Evolutionary conservation across 2,888 invertebrate genomes (phyloP).

Genomic region (Agrypnus murinus): DNA sequence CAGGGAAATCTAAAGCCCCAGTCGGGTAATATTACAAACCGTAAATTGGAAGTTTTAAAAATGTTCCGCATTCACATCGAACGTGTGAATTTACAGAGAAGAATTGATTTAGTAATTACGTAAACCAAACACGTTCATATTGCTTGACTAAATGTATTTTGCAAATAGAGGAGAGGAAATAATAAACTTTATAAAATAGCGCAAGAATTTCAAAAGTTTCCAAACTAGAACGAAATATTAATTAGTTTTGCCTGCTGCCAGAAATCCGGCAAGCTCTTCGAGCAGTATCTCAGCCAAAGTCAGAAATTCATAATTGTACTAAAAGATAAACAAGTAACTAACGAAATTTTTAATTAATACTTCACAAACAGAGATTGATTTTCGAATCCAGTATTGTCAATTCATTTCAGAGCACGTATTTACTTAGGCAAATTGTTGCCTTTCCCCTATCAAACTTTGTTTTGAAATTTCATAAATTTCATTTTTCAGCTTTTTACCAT

Average conservation of each 20-base stretch:
- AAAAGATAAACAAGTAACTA: constrained; percentile 47
- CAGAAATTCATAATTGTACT: constrained; percentile 39
- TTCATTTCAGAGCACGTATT: constrained; percentile 27
- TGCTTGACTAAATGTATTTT: constrained; percentile 38
- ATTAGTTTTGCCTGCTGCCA: constrained; percentile 40
- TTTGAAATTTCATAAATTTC: too few relatives aligned
- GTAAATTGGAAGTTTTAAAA: constrained; percentile 45
- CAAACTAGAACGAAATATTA: constrained; percentile 44
- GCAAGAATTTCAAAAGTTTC: constrained; percentile 44
- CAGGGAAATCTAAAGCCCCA: constrained; percentile 38
- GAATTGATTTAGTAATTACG: constrained; percentile 42
- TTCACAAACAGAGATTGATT: constrained; percentile 45
- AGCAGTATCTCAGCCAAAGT: constrained; percentile 25
- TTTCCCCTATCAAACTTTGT: constrained; percentile 1
- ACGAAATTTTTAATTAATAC: constrained; percentile 45
- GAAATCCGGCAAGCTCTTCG: constrained; percentile 28
- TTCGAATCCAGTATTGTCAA: constrained; percentile 32
- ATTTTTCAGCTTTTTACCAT: too few relatives aligned
- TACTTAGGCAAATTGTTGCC: constrained; percentile 17
- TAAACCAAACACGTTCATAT: constrained; percentile 40
- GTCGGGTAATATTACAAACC: constrained; percentile 38
- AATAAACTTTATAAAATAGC: constrained; percentile 45
- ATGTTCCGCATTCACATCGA: constrained; percentile 36
- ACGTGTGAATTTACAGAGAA: constrained; percentile 40
- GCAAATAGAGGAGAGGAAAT: constrained; percentile 32